Conservation (phyloP, 2,888 invertebrate genomes). For the Tachina grossa region DNA sequence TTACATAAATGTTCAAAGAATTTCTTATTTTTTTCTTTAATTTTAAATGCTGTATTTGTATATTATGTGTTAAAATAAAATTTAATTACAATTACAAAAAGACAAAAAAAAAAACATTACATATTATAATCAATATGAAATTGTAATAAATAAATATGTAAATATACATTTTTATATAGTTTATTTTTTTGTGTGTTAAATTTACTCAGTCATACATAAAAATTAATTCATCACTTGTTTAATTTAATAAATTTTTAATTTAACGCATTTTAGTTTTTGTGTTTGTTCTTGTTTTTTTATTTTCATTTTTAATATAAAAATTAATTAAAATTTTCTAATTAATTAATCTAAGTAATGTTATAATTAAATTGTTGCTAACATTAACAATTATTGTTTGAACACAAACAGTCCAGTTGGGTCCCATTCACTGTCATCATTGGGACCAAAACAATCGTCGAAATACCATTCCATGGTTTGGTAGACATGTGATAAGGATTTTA, state of each 20-base stretch:
- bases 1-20: conserved; percentile 7
- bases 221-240: conserved; percentile 69
- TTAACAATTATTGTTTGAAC: conserved; percentile 82
- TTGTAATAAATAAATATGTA: conserved; percentile 52
- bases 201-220: conserved; percentile 72
- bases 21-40: conserved; percentile 2
- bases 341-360: conserved; percentile 69
- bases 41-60: conserved; percentile 58
- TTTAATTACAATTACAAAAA: conserved; percentile 21
- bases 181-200: conserved; percentile 65
- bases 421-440: conserved; percentile 88
- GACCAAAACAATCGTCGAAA: conserved; percentile 92
- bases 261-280: conserved; percentile 36
- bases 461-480: conserved; percentile 94
- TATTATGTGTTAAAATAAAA: conserved; percentile 34
- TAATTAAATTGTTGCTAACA: conserved; percentile 70
- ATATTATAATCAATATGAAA: conserved; percentile 27
- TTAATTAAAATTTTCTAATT: conserved; percentile 70
- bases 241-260: conserved; percentile 38
- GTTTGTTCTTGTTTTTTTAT: conserved; percentile 44
- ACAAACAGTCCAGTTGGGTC: conserved; percentile 85
- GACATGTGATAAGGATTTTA: conserved; percentile 89
- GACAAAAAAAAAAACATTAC: background rate
- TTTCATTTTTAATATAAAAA: conserved; percentile 70
- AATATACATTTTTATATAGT: conserved; percentile 52